These are phyloP conservation scores for Enteromius thamalakanensis DNA, from an alignment of 2,797 vertebrate species.

Conservation along the genomic window DNA sequence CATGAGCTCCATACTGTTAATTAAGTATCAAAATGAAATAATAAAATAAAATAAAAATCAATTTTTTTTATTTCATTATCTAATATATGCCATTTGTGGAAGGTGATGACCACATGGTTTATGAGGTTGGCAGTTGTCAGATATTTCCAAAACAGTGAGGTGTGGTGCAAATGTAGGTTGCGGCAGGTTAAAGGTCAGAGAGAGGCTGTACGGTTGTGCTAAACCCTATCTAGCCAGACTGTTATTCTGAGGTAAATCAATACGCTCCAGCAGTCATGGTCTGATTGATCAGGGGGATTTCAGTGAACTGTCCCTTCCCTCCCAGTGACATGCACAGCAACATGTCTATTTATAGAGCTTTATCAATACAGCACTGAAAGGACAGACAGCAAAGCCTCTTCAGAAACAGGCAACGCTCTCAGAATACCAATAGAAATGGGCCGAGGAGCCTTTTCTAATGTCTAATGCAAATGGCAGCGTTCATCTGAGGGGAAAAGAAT, in stretches of 20 bases:
- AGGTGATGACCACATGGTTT: neutral
- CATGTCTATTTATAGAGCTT: conserved; percentile 55
- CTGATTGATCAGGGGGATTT: conserved; percentile 76
- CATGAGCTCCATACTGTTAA: neutral
- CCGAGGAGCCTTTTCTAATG: conserved; percentile 21
- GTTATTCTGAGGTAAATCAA: conserved; percentile 71
- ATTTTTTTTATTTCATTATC: neutral
- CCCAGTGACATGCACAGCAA: conserved; percentile 39
- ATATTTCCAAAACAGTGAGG: neutral
- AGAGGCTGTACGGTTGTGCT: conserved; percentile 62
- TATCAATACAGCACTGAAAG: conserved; percentile 50
- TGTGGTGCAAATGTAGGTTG: neutral
- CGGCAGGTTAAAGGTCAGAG: conserved; percentile 63
- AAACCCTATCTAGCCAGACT: conserved; percentile 63
- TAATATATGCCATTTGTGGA: neutral
- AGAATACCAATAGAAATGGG: conserved; percentile 48
- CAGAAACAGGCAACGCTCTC: conserved; percentile 20
- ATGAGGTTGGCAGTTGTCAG: neutral
- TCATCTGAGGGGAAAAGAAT: neutral
- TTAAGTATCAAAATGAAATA: neutral
- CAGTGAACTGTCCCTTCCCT: conserved; percentile 60
- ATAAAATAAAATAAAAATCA: neutral
- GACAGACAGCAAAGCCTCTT: conserved; percentile 32
- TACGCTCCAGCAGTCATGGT: conserved; percentile 75
- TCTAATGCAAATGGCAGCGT: neutral